Percentiles rank a stretch among this genome's conserved stretches.
phyloP scores from a whole-genome alignment of 2,888 invertebrate species.

The Eupithecia subfuscata region DNA sequence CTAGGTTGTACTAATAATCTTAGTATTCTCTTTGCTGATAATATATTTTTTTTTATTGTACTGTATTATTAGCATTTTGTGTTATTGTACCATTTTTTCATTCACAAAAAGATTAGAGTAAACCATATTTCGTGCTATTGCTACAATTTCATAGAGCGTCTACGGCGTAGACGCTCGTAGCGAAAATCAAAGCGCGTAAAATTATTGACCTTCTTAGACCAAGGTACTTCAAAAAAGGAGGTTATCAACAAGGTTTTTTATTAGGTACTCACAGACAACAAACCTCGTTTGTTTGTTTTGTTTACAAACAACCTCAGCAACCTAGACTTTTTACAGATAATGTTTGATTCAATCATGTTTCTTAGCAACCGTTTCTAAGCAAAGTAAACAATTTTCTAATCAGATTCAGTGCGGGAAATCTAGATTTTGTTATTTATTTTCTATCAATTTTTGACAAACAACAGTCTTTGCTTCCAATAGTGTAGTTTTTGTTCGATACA shows the following conservation, averaged over 20 bases:
- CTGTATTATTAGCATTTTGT: background rate
- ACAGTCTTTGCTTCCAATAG: background rate
- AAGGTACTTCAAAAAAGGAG: too few species aligned
- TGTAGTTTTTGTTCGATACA: background rate
- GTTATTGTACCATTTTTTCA: background rate
- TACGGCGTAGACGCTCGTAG: constrained; percentile 6
- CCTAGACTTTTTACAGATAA: background rate
- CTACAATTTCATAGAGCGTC: constrained; percentile 9
- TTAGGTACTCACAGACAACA: background rate
- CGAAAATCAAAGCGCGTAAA: background rate
- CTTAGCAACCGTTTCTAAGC: constrained; percentile 58
- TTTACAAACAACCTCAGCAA: background rate
- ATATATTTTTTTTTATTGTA: background rate
- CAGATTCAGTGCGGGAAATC: constrained; percentile 35
- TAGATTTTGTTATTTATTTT: constrained; percentile 39
- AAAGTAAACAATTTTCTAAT: constrained; percentile 49
- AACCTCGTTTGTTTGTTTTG: background rate
- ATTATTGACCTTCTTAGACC: too few species aligned
- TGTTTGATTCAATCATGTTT: constrained; percentile 24
- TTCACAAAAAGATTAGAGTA: background rate
- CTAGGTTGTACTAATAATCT: background rate
- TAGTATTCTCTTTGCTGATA: background rate
- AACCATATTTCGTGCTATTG: background rate
- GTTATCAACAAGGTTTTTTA: background rate
- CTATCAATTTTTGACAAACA: constrained; percentile 34